These are phyloP conservation scores for Marasmarcha lunaedactyla DNA, from an alignment of 2,888 invertebrate genomes.

Conservation along the genomic window DNA sequence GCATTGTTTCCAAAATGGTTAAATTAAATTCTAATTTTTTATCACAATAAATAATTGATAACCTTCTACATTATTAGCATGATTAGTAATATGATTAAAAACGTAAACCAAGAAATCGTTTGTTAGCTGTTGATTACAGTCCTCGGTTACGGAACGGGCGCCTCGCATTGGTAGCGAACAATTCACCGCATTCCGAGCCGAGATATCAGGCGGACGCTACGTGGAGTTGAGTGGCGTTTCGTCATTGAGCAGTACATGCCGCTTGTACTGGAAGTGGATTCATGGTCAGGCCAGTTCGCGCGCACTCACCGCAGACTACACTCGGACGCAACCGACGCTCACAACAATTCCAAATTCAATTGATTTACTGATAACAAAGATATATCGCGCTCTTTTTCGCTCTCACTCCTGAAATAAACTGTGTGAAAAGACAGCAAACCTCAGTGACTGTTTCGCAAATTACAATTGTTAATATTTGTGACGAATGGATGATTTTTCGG, in stretches of 20 bases:
- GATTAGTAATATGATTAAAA: too few relatives aligned
- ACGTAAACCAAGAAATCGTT: too few relatives aligned
- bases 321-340: constrained; percentile 32
- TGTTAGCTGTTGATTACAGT: too few relatives aligned
- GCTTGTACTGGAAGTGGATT: constrained; percentile 24
- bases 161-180: too few relatives aligned
- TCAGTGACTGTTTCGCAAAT: constrained; percentile 18
- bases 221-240: constrained; percentile 18
- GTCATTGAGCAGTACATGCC: constrained; percentile 32
- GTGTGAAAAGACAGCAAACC: constrained; percentile 32
- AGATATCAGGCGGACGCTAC: too few relatives aligned
- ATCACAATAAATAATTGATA: too few relatives aligned
- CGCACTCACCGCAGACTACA: constrained; percentile 46
- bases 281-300: constrained; percentile 36
- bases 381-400: not conserved
- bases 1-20: too few relatives aligned
- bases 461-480: constrained; percentile 35
- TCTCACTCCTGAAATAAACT: constrained; percentile 1
- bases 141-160: too few relatives aligned
- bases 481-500: constrained; percentile 59
- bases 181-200: too few relatives aligned
- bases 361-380: not conserved
- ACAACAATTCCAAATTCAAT: constrained; percentile 11
- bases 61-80: too few relatives aligned
- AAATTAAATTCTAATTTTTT: too few relatives aligned